Conservation (phyloP, 2,888 invertebrate species). For the Aphodius granarius region DNA sequence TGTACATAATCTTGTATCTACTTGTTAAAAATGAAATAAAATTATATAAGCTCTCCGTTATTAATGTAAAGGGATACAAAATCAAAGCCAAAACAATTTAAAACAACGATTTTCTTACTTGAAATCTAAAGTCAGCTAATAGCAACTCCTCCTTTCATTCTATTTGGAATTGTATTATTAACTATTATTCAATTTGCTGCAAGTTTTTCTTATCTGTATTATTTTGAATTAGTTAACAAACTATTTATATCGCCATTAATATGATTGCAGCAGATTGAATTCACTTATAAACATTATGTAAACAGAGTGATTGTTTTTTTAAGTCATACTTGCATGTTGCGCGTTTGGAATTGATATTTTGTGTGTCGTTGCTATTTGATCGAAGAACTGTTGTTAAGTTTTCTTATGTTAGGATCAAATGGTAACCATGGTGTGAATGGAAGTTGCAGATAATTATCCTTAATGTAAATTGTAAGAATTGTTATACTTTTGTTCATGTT, state of each 20-base stretch:
- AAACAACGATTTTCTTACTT: too few species aligned
- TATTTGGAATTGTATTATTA: background rate
- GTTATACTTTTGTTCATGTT: background rate
- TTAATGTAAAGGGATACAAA: too few species aligned
- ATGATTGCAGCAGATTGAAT: background rate
- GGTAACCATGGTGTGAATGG: background rate
- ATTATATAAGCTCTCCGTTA: too few species aligned
- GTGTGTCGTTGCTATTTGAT: background rate
- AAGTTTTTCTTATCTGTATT: background rate
- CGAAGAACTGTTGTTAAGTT: background rate
- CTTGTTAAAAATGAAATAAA: too few species aligned
- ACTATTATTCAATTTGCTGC: background rate
- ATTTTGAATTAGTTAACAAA: background rate
- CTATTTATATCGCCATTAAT: background rate
- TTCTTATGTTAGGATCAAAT: background rate
- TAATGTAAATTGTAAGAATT: background rate
- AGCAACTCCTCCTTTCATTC: background rate
- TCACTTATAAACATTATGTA: background rate
- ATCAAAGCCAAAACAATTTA: too few species aligned
- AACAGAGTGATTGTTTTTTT: background rate
- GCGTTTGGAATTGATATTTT: background rate
- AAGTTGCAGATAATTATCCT: background rate
- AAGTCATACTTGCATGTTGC: background rate
- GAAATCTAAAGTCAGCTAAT: background rate
- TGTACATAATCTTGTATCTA: too few species aligned